Base-by-base conservation (phyloP, 2,888 invertebrate species). In the Zaprionus lineosus region DNA sequence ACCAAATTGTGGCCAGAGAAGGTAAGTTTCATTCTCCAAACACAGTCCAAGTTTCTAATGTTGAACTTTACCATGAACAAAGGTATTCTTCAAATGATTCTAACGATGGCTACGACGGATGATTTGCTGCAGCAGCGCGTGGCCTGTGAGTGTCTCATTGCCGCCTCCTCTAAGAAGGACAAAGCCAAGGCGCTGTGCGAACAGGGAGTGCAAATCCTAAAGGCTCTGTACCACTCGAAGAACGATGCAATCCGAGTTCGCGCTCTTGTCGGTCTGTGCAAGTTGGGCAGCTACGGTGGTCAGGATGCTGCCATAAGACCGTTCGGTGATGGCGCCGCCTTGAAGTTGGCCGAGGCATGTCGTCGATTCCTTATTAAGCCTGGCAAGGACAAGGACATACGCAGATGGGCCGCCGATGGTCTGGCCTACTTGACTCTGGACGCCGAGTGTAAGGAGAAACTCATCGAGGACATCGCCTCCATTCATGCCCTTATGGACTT, bases 401-500 rank as follows among this genome's bases (percentile, higher is more conserved):
- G 97, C 39, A 95, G 96, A 85, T 99, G 98, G 98, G 98, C 98
- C 0, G 96, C 97, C 4, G 98, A 99, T 91, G 98, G 98, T 1
- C 92, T 99, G 3, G 98, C 98, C 0, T 99, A 98, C 88, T 91
- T 99, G 3, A 98, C 98, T 0, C 92, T 99, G 52, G 99, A 99
- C 91, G 99, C 98, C 6, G 99, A 99, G 90, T 98, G 99, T 0
- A 99, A 99, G 89, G 99, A 99, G 88, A 97, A 97, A 88, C 90
- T 99, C 28, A 94, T 97, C 36, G 95, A 96, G 87, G 98, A 99
- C 87, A 92, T 91, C 86, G 87, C 93, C 11, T 96, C 98, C 0
- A 91, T 99, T 47, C 93, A 93, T 84, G 94, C 97, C 0, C 92
- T 99, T 53, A 95, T 98, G 83, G 96, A 97, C 86, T 90, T 99